Evolutionary conservation across 1,140 invertebrate species (phyloP).

Genomic region (Chymomyza costata): DNA sequence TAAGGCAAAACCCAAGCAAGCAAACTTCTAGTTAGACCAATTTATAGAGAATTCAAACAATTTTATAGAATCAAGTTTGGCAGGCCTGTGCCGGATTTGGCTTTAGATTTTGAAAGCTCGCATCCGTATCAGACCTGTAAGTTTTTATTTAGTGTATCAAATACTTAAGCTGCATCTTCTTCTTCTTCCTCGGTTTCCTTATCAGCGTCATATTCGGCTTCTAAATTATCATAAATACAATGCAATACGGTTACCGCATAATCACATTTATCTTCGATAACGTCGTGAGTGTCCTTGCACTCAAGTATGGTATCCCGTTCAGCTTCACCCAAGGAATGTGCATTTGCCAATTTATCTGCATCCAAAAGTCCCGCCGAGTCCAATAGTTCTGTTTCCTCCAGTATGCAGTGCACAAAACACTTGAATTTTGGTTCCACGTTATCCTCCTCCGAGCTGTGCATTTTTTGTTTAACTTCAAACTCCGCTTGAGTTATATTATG

Average conservation of each 20-base stretch:
- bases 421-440: slow-evolving; percentile 10
- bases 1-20: too few relatives aligned
- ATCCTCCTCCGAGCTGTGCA: background rate
- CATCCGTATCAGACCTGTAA: too few relatives aligned
- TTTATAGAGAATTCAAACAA: too few relatives aligned
- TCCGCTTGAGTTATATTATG: background rate
- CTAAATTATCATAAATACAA: too few relatives aligned
- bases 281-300: background rate
- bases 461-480: background rate
- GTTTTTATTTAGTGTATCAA: too few relatives aligned
- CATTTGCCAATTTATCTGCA: background rate
- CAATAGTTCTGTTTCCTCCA: background rate
- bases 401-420: slow-evolving; percentile 14
- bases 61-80: too few relatives aligned
- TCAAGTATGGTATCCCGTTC: background rate
- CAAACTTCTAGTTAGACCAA: too few relatives aligned
- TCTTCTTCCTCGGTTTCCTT: too few relatives aligned
- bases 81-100: too few relatives aligned
- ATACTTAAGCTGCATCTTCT: too few relatives aligned
- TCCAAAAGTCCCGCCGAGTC: slow-evolving; percentile 4
- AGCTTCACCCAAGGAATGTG: background rate
- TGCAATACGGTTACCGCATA: slow-evolving; percentile 8
- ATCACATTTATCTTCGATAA: background rate
- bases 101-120: too few relatives aligned
- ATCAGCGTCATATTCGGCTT: too few relatives aligned